Percentiles rank a stretch among this genome's conserved stretches.
phyloP scores from a whole-genome alignment of 2,888 invertebrate species.

The Rhogogaster chlorosoma region DNA sequence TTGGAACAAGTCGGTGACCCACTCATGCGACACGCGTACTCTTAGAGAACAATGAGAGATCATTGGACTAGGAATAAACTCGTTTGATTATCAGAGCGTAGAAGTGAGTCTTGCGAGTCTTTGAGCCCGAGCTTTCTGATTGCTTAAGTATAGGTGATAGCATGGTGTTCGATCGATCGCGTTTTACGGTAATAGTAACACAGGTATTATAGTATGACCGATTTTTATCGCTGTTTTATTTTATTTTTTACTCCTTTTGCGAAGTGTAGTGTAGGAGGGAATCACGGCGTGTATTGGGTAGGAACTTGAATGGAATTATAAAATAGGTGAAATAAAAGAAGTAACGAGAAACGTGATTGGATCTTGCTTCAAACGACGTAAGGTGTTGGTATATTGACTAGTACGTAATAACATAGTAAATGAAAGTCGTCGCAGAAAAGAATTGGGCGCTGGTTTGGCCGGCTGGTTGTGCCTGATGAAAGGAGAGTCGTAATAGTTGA shows the following conservation, averaged over 20 bases:
- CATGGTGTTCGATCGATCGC: background rate
- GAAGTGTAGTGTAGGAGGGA: background rate
- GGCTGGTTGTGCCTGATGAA: background rate
- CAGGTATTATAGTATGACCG: background rate
- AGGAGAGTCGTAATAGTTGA: conserved; percentile 15
- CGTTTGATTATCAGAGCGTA: conserved; percentile 40
- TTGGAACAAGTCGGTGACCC: background rate
- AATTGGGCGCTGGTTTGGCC: background rate
- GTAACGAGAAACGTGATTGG: background rate
- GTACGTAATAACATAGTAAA: background rate
- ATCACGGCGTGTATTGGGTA: background rate
- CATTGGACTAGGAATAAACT: conserved; percentile 23
- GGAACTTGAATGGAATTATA: background rate
- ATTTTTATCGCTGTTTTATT: background rate
- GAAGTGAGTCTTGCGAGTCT: conserved; percentile 30
- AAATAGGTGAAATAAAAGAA: background rate
- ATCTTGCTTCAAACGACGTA: background rate
- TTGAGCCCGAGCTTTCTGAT: background rate
- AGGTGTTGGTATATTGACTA: background rate
- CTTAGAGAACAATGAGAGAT: conserved; percentile 9
- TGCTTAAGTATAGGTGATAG: background rate
- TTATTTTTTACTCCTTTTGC: background rate
- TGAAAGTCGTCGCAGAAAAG: background rate
- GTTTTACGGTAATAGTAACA: background rate
- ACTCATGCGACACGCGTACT: background rate